Conservation (phyloP, 2,113 vertebrate species). For the Psilopsiagon aymara region DNA sequence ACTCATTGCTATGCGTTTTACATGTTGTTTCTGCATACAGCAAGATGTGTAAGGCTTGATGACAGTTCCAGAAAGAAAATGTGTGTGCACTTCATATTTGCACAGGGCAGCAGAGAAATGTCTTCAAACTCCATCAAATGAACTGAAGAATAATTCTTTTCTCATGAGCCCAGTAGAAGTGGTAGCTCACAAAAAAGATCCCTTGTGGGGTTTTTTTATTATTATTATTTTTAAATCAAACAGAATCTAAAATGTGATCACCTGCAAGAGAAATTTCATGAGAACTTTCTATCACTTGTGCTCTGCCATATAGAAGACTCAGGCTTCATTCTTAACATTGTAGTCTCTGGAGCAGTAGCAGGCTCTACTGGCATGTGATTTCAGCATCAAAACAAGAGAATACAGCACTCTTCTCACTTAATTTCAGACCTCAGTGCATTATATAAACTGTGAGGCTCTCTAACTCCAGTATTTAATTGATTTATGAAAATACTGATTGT, state of each 20-base stretch:
- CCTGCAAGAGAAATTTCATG: background rate
- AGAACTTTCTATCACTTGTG: background rate
- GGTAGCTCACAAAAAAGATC: background rate
- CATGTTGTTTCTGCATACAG: background rate
- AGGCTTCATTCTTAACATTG: background rate
- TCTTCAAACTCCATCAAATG: background rate
- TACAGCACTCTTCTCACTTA: background rate
- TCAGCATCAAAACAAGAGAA: background rate
- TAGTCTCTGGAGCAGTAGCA: background rate
- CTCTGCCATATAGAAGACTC: background rate
- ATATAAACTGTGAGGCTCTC: background rate
- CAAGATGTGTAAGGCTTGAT: background rate
- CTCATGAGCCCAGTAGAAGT: background rate
- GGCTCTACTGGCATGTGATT: background rate
- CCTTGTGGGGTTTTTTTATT: background rate
- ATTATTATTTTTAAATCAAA: background rate
- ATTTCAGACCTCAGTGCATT: background rate
- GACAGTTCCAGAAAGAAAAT: background rate
- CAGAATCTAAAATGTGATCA: background rate
- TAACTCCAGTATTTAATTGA: background rate
- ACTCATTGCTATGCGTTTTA: background rate
- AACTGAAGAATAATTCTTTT: background rate
- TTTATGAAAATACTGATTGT: background rate
- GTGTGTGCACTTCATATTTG: background rate
- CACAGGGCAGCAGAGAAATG: background rate